A percentile compares a stretch with the other conserved stretches of the same genome.
Evolutionary conservation across 2,888 invertebrate genomes (phyloP).

Genomic region (Nineta flava): DNA sequence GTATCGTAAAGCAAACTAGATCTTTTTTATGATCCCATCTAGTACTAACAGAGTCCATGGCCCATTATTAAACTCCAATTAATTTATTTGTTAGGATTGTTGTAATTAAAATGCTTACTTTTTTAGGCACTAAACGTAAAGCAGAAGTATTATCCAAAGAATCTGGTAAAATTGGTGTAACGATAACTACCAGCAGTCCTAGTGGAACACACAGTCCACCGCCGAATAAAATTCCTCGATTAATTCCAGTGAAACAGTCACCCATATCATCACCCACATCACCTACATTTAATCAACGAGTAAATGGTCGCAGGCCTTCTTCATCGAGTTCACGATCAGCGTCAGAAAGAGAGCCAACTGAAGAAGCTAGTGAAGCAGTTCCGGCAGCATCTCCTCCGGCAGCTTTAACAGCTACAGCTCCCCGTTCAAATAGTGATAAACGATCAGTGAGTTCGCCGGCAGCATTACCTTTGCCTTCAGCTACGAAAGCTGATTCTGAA

Average conservation of each 20-base stretch:
- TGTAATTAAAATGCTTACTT: too few relatives aligned
- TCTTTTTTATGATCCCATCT: too few relatives aligned
- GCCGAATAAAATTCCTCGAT: slow-evolving; percentile 29
- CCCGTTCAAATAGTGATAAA: slow-evolving; percentile 23
- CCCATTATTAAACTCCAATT: too few relatives aligned
- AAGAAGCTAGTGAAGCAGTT: slow-evolving; percentile 20
- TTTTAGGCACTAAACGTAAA: slow-evolving; percentile 56
- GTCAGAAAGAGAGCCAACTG: slow-evolving; percentile 24
- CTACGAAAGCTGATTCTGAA: slow-evolving; percentile 19
- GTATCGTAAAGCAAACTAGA: too few relatives aligned
- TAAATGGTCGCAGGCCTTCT: slow-evolving; percentile 34
- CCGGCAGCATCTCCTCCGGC: slow-evolving; percentile 23
- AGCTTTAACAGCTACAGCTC: slow-evolving; percentile 25
- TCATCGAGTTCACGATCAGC: slow-evolving; percentile 26
- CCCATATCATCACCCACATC: slow-evolving; percentile 19
- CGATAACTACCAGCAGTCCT: slow-evolving; percentile 59
- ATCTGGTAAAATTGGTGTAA: slow-evolving; percentile 81
- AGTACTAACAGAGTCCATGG: too few relatives aligned
- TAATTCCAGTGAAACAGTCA: slow-evolving; percentile 24
- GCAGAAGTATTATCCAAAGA: slow-evolving; percentile 74
- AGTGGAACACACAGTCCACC: slow-evolving; percentile 32
- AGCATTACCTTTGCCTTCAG: slow-evolving; percentile 23
- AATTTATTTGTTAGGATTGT: too few relatives aligned
- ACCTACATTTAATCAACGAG: slow-evolving; percentile 23
- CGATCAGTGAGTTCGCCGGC: slow-evolving; percentile 21